Percentiles rank a stretch among this genome's conserved stretches.
Evolutionary conservation across 2,888 invertebrate genomes (phyloP).

Genomic region (Amphipyra tragopoginis): DNA sequence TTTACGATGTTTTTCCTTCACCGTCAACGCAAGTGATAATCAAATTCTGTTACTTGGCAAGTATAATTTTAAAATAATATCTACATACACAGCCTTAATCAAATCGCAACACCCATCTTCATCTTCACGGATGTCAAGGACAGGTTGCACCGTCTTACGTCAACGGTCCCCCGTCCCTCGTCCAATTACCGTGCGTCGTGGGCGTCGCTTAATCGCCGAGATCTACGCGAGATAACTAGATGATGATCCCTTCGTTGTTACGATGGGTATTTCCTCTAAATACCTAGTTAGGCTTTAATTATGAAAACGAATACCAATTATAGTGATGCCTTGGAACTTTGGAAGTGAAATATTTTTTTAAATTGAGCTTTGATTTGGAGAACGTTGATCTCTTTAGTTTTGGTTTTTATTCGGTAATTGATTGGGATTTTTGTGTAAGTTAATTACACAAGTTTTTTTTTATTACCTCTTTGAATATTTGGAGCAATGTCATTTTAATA

Average conservation of each 20-base stretch:
- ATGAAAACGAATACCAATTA: conserved; percentile 32
- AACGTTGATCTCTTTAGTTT: conserved; percentile 2
- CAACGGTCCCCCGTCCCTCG: conserved; percentile 34
- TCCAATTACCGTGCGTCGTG: conserved; percentile 56
- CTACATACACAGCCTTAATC: conserved; percentile 10
- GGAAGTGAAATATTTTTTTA: conserved; percentile 23
- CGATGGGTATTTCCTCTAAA: conserved; percentile 42
- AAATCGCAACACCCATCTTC: conserved; percentile 15
- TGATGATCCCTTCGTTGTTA: conserved; percentile 44
- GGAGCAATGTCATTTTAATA: too few species aligned
- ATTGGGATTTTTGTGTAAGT: conserved; percentile 21
- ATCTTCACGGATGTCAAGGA: conserved; percentile 32
- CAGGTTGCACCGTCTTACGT: conserved; percentile 21
- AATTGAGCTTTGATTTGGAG: conserved; percentile 11
- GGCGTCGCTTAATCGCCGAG: conserved; percentile 53
- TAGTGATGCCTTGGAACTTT: conserved; percentile 10
- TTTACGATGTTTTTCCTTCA: too few species aligned
- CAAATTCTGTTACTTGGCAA: background rate
- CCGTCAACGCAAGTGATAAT: too few species aligned
- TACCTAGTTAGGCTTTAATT: conserved; percentile 43
- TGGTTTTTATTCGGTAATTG: conserved; percentile 25
- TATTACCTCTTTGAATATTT: too few species aligned
- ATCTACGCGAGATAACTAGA: conserved; percentile 55
- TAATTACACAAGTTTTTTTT: background rate
- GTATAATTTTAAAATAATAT: background rate